Base-by-base conservation (phyloP, 2,797 vertebrate species). In the Myotis planiceps region DNA sequence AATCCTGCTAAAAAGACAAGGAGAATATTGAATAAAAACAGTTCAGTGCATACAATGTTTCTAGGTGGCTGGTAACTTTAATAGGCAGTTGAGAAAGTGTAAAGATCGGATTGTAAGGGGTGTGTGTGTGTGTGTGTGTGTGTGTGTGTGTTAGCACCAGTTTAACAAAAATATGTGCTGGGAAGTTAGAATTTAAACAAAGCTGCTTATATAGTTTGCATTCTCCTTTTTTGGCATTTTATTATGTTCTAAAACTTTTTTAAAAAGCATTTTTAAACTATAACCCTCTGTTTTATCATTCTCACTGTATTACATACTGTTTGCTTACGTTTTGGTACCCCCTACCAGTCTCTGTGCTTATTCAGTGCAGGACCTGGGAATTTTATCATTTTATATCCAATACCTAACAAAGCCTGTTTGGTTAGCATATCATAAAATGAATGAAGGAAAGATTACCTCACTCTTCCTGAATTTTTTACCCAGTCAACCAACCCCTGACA, bases 231-330 rank as follows among this genome's bases (percentile, higher is more conserved):
- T 21, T 74, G 79, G 21, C 34, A 72, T 93, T 88, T 79, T 92
- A 58, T 91, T 60, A 75, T 32, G 16, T 82, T 34, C 63, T 51
- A 95, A 90, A 90, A 75, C 21, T 34, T 80, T 86, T 88, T 72
- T 45, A 45, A 90, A 76, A 86, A 71, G 37, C 32, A 29, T 51
- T 91, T 94, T 78, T 58, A 86, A 53, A 75, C 19, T 51, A n/a
- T 51, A 95, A 65, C 78, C 25, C 49, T 68, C 32, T 91, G 42
- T 83, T 91, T 76, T 83, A 58, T 93, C 32, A 87, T 82, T 94
- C 55, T 87, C n/a, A 13, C 34, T 72, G 16, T 12, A 60, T 27
- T 66, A 6, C 58, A 6, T 15, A 75, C 39, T 32, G 25, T 75
- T 69, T 34, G 6, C 65, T 87, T 82, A 83, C 51, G 80, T 86